Conservation (phyloP, 2,888 invertebrate species). For the Eupithecia vulgata region DNA sequence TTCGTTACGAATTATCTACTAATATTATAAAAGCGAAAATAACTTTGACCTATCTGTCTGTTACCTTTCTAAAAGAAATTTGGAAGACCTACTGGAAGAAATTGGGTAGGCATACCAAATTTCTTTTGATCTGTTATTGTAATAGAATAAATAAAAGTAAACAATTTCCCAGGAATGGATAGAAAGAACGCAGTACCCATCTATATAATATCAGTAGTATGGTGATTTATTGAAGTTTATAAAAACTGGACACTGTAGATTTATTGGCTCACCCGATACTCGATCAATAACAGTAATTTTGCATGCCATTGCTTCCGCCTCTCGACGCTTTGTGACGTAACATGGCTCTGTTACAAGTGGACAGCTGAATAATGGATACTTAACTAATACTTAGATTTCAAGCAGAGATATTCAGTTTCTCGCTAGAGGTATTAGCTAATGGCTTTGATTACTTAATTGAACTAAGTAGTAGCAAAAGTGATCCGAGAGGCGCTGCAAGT, state of each 20-base stretch:
- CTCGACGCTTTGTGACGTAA: slow-evolving; percentile 52
- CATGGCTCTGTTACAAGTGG: slow-evolving; percentile 32
- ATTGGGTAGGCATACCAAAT: no score
- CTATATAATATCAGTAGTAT: background rate
- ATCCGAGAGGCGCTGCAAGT: background rate
- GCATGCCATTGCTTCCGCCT: slow-evolving; percentile 62
- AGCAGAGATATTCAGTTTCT: background rate
- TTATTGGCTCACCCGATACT: slow-evolving; percentile 12
- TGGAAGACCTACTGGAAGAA: no score
- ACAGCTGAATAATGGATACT: slow-evolving; percentile 14
- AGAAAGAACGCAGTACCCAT: no score
- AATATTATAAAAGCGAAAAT: no score
- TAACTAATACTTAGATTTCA: background rate
- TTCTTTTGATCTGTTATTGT: no score
- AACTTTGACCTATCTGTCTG: no score
- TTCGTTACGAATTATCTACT: no score
- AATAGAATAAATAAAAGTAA: no score
- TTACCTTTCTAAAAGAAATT: no score
- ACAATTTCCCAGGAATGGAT: no score
- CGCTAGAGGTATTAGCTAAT: background rate
- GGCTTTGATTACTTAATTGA: no score
- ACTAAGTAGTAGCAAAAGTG: no score
- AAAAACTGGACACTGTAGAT: background rate
- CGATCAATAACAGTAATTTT: slow-evolving; percentile 47
- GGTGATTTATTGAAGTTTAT: background rate